Percentiles rank a stretch among this genome's conserved stretches.
Evolutionary conservation across 2,797 vertebrate species (phyloP).

Genomic region (Eulemur rubriventer): DNA sequence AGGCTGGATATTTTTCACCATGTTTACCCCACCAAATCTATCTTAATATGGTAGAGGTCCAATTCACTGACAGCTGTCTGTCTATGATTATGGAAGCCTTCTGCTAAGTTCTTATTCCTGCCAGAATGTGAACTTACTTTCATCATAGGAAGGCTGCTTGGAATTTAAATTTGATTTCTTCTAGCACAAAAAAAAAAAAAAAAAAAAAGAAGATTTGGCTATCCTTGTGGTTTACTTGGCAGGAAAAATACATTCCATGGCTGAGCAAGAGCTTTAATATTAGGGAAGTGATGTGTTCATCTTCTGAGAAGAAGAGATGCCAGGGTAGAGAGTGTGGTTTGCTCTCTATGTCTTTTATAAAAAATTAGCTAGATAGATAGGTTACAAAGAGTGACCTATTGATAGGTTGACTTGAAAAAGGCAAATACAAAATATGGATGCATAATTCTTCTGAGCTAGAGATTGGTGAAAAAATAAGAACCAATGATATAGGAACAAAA

Average conservation of each 20-base stretch:
- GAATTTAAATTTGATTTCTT: constrained; percentile 71
- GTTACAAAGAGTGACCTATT: neutral
- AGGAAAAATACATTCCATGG: constrained; percentile 53
- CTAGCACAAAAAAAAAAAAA: constrained; percentile 29
- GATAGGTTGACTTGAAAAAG: neutral
- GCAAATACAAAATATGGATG: neutral
- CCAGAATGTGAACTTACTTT: constrained; percentile 63
- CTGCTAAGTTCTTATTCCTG: constrained; percentile 54
- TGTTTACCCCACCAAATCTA: constrained; percentile 30
- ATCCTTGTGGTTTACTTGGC: constrained; percentile 62
- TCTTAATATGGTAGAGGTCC: neutral
- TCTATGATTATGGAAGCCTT: neutral
- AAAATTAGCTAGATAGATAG: neutral
- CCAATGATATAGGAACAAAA: neutral
- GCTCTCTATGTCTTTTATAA: neutral
- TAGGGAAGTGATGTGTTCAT: constrained; percentile 34
- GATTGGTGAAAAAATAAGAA: neutral
- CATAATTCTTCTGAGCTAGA: neutral
- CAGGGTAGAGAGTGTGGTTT: neutral
- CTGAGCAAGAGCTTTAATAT: constrained; percentile 52
- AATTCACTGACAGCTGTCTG: constrained; percentile 28
- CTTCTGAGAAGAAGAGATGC: constrained; percentile 22
- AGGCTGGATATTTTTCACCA: constrained; percentile 41
- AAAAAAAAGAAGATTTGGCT: constrained; percentile 62
- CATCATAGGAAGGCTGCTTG: constrained; percentile 61